Base-by-base conservation (phyloP, 2,797 vertebrate species). In the Tenualosa ilisha region DNA sequence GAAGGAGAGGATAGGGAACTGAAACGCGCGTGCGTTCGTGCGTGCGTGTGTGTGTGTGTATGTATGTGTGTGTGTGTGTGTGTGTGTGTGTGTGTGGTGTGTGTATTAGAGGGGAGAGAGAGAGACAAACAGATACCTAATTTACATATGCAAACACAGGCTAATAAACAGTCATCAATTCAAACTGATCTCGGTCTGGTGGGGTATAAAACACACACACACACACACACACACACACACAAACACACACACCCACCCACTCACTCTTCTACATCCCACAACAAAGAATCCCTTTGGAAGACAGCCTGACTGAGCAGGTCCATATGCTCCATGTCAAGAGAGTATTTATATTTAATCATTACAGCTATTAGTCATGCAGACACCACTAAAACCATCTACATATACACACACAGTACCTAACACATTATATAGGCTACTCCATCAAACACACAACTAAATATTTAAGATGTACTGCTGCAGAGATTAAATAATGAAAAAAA, bases 11-110 rank as follows among this genome's bases (percentile, higher is more conserved):
- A 26, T 8, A 26, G n/a, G 63, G 63, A 65, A 63, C n/a, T 63
- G 12, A 53, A 53, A 53, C 9, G 51, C 13, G 51, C 6, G 54
- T 59, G 20, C 22, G 37, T 81, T 31, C 31, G 50, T 56, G n/a
- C 51, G 81, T 26, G 81, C 26, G 49, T 11, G 49, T 24, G 22
- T 31, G 31, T 31, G 31, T 31, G 31, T 31, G 31, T 31, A 1
- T 31, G 31, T 31, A 1, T 31, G 31, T 31, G 31, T 31, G 31
- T 31, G 31, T 31, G 31, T 31, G 31, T 68, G 59, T 84, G 59
- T 84, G 43, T n/a, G 43, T 82, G 46, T 65, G 61, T 24, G 61
- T 31, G 31, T 68, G 59, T 84, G 59, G 43, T n/a, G 43, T 82
- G 46, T 65, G 61, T 24, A n/a, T n/a, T n/a, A n/a, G 61, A 31